Evolutionary conservation across 2,113 vertebrate genomes (phyloP).

Genomic region (Natator depressus): DNA sequence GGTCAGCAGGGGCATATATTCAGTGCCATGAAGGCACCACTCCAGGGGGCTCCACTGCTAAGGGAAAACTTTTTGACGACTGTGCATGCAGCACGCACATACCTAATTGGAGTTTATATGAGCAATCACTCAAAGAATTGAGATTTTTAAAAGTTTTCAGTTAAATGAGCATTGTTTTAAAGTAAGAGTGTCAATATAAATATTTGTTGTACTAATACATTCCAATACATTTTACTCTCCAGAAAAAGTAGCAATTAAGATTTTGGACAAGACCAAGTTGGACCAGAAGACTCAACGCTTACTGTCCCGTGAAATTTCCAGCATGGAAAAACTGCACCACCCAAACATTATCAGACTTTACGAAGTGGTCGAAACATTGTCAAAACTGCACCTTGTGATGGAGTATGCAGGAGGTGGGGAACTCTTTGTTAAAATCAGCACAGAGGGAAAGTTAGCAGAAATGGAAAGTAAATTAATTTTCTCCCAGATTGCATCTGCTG

Average conservation of each 20-base stretch:
- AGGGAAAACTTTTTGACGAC: too few species aligned
- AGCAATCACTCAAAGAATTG: background rate
- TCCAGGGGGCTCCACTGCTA: too few species aligned
- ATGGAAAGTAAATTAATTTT: constrained; percentile 91
- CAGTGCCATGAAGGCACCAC: too few species aligned
- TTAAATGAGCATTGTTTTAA: background rate
- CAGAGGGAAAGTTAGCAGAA: constrained; percentile 92
- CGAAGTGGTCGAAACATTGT: constrained; percentile 97
- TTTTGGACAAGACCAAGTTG: constrained; percentile 96
- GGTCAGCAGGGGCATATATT: too few species aligned
- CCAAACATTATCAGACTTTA: constrained; percentile 97
- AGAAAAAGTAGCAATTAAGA: constrained; percentile 99
- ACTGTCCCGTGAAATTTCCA: constrained; percentile 95
- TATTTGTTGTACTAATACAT: background rate
- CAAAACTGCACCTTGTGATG: constrained; percentile 95
- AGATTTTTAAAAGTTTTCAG: background rate
- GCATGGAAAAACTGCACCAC: constrained; percentile 97
- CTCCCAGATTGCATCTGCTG: constrained; percentile 95
- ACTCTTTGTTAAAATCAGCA: constrained; percentile 94
- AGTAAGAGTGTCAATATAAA: background rate
- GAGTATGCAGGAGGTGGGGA: constrained; percentile 95
- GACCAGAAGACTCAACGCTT: constrained; percentile 95
- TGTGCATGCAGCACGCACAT: too few species aligned
- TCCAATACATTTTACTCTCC: constrained; percentile 31
- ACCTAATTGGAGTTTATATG: too few species aligned